Evolutionary conservation across 1,140 invertebrate genomes (phyloP).

Genomic region (Bombyx mandarina): DNA sequence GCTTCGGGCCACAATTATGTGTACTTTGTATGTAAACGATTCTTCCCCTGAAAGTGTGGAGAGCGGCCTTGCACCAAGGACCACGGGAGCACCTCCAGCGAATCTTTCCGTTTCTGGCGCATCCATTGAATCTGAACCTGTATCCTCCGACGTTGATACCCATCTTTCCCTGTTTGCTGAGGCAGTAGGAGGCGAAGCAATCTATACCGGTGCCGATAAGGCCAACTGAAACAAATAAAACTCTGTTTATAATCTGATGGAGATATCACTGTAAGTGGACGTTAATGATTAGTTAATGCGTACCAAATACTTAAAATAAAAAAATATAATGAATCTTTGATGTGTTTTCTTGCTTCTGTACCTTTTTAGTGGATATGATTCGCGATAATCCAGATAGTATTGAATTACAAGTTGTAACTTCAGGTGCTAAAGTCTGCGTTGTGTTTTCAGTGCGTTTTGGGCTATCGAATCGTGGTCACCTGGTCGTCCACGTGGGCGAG

Average conservation of each 20-base stretch:
- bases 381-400: neutral
- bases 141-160: conserved; percentile 61
- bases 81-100: conserved; percentile 57
- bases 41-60: conserved; percentile 55
- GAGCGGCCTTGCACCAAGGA: conserved; percentile 59
- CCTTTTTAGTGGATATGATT: too few species aligned
- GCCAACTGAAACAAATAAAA: conserved; percentile 36
- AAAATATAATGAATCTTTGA: neutral
- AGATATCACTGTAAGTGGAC: neutral
- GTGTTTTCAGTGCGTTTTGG: conserved; percentile 44
- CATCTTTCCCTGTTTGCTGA: conserved; percentile 65
- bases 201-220: conserved; percentile 50
- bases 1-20: conserved; percentile 59
- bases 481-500: conserved; percentile 40
- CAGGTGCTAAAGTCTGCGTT: neutral
- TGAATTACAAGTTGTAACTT: neutral
- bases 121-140: conserved; percentile 59
- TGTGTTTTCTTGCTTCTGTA: neutral
- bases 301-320: neutral
- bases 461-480: conserved; percentile 42
- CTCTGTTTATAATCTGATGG: conserved; percentile 12
- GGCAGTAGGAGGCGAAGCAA: conserved; percentile 59
- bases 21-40: conserved; percentile 61
- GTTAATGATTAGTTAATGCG: too few species aligned
- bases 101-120: conserved; percentile 58